Conservation (phyloP, 2,113 vertebrate genomes). For the Zosterops hypoxanthus region DNA sequence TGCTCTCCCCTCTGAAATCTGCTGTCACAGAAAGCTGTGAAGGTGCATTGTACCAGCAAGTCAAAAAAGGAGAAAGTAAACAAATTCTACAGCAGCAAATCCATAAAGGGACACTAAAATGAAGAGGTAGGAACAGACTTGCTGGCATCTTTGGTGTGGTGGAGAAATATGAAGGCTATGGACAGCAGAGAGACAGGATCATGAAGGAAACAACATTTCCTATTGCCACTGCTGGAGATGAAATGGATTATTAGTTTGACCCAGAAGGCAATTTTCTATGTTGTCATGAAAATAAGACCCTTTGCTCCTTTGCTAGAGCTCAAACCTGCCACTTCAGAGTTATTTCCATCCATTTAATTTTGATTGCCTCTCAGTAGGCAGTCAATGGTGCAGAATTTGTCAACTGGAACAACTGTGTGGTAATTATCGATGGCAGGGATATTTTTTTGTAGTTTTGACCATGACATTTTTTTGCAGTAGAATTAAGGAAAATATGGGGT, state of each 20-base stretch:
- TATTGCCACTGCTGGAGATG: not conserved
- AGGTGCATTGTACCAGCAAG: not conserved
- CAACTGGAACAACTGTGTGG: not conserved
- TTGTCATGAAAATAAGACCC: constrained; percentile 42
- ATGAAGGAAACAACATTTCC: not conserved
- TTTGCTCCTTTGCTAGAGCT: not conserved
- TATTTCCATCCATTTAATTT: constrained; percentile 64
- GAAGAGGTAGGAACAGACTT: not conserved
- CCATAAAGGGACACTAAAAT: not conserved
- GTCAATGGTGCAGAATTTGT: constrained; percentile 12
- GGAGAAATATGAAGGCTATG: not conserved
- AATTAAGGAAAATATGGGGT: not conserved
- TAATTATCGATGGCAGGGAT: constrained; percentile 31
- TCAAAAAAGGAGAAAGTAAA: not conserved
- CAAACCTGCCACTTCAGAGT: constrained; percentile 38
- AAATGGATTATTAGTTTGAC: not conserved
- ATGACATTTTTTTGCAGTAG: not conserved
- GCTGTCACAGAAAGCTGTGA: not conserved
- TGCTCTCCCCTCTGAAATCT: not conserved
- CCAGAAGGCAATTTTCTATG: constrained; percentile 4
- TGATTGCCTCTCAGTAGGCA: constrained; percentile 62
- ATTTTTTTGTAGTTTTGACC: not conserved
- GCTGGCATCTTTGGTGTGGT: rapidly evolving
- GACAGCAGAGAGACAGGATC: not conserved
- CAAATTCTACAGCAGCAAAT: not conserved